These are phyloP conservation scores for Spisula subtruncata DNA, from an alignment of 2,888 invertebrate species.

Conservation along the genomic window DNA sequence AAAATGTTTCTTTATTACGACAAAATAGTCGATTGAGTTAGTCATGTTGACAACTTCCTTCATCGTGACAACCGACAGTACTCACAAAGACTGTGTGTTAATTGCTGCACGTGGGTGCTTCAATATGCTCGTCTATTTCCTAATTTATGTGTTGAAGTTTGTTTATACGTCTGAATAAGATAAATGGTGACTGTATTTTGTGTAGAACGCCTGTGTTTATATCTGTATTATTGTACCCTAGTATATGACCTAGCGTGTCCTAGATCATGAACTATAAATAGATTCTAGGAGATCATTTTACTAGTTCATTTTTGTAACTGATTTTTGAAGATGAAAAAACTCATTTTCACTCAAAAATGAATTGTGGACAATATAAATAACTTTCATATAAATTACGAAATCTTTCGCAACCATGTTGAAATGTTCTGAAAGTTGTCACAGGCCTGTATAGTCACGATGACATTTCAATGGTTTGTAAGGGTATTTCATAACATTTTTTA, in stretches of 20 bases:
- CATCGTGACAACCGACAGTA: neutral
- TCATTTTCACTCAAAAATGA: no score
- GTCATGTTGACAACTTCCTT: neutral
- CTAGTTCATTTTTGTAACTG: neutral
- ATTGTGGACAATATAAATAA: no score
- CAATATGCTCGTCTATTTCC: neutral
- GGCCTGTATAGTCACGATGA: no score
- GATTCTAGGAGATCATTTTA: neutral
- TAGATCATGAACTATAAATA: constrained; percentile 24
- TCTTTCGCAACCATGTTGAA: no score
- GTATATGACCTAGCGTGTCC: constrained; percentile 30
- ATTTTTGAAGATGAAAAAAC: no score
- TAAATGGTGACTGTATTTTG: neutral
- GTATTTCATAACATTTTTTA: no score
- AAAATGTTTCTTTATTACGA: neutral
- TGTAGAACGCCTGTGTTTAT: neutral
- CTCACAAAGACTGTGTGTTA: neutral
- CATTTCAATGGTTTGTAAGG: no score
- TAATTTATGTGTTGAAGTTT: neutral
- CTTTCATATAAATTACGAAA: no score
- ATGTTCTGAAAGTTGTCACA: no score
- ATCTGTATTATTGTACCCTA: neutral
- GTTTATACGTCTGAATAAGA: neutral
- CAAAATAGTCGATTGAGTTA: neutral
- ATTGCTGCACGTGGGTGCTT: neutral